Evolutionary conservation across 1,140 invertebrate species (phyloP).

Genomic region (Drosophila suzukii): DNA sequence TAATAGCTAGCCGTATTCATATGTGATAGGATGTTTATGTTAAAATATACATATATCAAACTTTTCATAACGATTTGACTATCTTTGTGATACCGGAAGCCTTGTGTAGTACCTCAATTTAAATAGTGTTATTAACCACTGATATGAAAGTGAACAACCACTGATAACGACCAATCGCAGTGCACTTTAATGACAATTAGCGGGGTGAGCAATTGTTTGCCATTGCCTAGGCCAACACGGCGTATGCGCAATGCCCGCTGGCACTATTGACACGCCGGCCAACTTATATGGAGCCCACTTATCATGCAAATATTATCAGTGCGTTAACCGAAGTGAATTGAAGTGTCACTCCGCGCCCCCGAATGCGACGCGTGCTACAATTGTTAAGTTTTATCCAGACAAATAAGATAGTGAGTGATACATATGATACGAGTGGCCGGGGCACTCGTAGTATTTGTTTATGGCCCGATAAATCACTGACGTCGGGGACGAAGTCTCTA

Average conservation of each 20-base stretch:
- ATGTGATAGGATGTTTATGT: not conserved
- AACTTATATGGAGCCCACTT: not conserved
- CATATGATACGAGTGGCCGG: not conserved
- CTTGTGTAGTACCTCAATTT: not conserved
- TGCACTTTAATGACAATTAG: slow-evolving; percentile 14
- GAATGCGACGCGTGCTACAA: slow-evolving; percentile 44
- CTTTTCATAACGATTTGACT: not conserved
- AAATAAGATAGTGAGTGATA: slow-evolving; percentile 56
- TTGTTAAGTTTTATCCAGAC: slow-evolving; percentile 45
- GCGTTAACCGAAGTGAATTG: slow-evolving; percentile 15
- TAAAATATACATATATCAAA: too few relatives aligned
- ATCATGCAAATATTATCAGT: slow-evolving; percentile 54
- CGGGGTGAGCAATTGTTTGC: slow-evolving; percentile 27
- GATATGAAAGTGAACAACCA: slow-evolving; percentile 1
- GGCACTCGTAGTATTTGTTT: slow-evolving; percentile 35
- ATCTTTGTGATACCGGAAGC: not conserved
- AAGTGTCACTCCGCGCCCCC: slow-evolving; percentile 1
- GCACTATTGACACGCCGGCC: slow-evolving; percentile 7
- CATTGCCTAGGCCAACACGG: slow-evolving; percentile 41
- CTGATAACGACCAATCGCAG: slow-evolving; percentile 11
- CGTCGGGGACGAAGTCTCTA: slow-evolving; percentile 39
- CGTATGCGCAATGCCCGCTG: slow-evolving; percentile 55
- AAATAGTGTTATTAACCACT: not conserved
- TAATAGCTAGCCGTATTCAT: not conserved
- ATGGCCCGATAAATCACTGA: slow-evolving; percentile 67